Conservation (phyloP, 2,888 invertebrate genomes). For the Callimorpha dominula region DNA sequence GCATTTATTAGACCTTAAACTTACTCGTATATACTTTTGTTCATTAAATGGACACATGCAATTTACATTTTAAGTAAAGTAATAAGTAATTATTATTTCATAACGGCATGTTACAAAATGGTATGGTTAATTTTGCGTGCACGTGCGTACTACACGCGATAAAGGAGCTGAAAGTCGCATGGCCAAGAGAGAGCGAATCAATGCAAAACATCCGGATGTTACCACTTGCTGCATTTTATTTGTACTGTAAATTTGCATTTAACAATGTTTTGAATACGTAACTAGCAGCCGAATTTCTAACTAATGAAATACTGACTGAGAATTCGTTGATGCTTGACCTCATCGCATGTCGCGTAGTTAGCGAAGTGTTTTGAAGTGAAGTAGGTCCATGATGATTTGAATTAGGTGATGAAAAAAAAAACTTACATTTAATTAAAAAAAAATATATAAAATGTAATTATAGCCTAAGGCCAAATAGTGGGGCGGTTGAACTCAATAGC, state of each 20-base stretch:
- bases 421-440: no score
- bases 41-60: constrained; percentile 25
- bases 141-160: constrained; percentile 51
- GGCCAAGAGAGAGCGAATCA: constrained; percentile 18
- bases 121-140: constrained; percentile 37
- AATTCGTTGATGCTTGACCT: background rate
- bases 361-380: no score
- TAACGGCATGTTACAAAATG: constrained; percentile 40
- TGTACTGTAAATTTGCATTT: constrained; percentile 9
- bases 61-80: constrained; percentile 36
- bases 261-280: constrained; percentile 5
- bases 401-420: no score
- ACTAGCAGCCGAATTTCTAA: background rate
- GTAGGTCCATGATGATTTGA: no score
- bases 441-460: no score
- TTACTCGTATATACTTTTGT: constrained; percentile 14
- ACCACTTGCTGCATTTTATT: constrained; percentile 13
- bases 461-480: no score
- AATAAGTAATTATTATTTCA: constrained; percentile 40
- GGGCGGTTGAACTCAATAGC: no score
- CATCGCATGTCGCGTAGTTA: background rate
- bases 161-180: constrained; percentile 14
- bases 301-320: background rate
- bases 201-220: constrained; percentile 47
- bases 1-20: no score